Conservation (phyloP, 2,113 vertebrate species). For the Cynocephalus volans region DNA sequence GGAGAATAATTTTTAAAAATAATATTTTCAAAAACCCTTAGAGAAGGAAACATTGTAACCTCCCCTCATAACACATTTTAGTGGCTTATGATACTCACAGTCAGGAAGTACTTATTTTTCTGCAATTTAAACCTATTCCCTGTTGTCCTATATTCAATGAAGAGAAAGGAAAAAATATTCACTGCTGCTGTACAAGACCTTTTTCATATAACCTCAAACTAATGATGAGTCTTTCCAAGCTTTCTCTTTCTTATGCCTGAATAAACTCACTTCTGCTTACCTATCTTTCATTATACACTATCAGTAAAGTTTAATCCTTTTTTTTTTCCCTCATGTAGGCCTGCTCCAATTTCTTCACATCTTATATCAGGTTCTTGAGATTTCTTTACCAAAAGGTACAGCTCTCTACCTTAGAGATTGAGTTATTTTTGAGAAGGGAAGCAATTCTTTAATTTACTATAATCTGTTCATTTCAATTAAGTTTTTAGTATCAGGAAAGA, state of each 20-base stretch:
- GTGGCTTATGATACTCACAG: not conserved
- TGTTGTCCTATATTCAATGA: conserved; percentile 36
- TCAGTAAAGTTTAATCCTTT: not conserved
- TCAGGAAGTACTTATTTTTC: conserved; percentile 7
- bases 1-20: not conserved
- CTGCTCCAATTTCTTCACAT: not conserved
- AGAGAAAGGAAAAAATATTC: not conserved
- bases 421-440: not conserved
- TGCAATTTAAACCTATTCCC: not conserved
- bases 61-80: not conserved
- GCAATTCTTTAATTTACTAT: not conserved
- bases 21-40: not conserved
- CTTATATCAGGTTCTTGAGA: not conserved
- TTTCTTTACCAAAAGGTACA: not conserved
- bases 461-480: not conserved
- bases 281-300: not conserved
- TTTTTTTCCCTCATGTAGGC: not conserved
- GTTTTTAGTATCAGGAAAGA: not conserved
- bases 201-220: conserved; percentile 18
- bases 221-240: not conserved
- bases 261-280: conserved; percentile 20
- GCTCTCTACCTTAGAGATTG: not conserved
- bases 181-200: not conserved
- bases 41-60: not conserved
- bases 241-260: not conserved